Percentiles rank a stretch among this genome's conserved stretches.
Evolutionary conservation across 2,797 vertebrate species (phyloP).

Genomic region (Eulemur coronatus): DNA sequence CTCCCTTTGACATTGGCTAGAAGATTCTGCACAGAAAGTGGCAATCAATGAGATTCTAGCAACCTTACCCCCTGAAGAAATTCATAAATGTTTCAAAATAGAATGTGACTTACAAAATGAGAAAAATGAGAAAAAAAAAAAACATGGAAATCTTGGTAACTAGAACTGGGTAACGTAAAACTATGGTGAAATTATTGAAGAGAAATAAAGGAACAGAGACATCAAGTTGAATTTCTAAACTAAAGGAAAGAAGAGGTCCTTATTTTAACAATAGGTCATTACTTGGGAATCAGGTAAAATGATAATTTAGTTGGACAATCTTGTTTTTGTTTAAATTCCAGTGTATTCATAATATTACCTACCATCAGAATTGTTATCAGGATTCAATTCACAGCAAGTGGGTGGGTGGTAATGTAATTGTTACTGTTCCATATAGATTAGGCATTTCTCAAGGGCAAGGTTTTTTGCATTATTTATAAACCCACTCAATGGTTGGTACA

Average conservation of each 20-base stretch:
- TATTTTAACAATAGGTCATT: not conserved
- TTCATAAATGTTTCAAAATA: not conserved
- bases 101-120: not conserved
- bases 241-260: not conserved
- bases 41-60: not conserved
- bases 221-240: not conserved
- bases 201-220: not conserved
- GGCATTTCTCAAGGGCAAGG: not conserved
- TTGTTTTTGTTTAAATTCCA: not conserved
- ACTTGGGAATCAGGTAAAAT: not conserved
- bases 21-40: not conserved
- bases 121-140: not conserved
- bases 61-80: not conserved
- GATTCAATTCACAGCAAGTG: not conserved
- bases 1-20: not conserved
- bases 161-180: not conserved
- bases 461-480: constrained; percentile 35
- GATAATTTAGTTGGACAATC: not conserved
- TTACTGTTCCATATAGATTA: not conserved
- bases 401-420: not conserved
- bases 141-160: not conserved
- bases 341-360: not conserved
- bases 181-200: not conserved
- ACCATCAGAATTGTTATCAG: not conserved
- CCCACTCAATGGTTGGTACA: not conserved